Evolutionary conservation across 1,140 invertebrate species (phyloP).

Genomic region (Eupristina koningsbergeri): DNA sequence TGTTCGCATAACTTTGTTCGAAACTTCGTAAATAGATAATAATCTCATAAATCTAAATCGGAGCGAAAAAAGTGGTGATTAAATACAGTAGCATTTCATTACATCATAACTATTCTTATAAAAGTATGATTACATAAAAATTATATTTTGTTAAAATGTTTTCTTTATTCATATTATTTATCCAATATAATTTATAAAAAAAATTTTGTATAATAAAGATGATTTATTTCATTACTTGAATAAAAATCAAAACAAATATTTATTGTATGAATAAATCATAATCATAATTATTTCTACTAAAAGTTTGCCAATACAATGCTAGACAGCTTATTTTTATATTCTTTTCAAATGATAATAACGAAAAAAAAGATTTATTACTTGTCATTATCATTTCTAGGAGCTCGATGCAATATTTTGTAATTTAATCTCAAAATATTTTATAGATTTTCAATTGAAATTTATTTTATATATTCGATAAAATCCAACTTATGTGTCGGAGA

Average conservation of each 20-base stretch:
- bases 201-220: background rate
- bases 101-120: background rate
- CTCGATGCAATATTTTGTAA: background rate
- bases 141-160: background rate
- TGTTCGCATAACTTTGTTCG: background rate
- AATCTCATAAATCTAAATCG: background rate
- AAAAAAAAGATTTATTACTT: background rate
- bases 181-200: no score
- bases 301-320: background rate
- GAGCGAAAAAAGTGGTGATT: background rate
- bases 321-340: background rate
- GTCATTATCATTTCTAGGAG: background rate
- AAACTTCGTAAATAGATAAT: background rate
- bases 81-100: background rate
- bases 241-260: background rate
- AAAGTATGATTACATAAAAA: background rate
- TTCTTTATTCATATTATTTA: no score
- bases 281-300: background rate
- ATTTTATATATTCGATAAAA: background rate
- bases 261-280: background rate
- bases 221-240: background rate
- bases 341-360: background rate
- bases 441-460: background rate
- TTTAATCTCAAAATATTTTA: background rate
- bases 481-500: background rate